Percentiles rank a stretch among this genome's conserved stretches.
Evolutionary conservation across 2,888 invertebrate species (phyloP).

Genomic region (Drosophila nr. fundita): DNA sequence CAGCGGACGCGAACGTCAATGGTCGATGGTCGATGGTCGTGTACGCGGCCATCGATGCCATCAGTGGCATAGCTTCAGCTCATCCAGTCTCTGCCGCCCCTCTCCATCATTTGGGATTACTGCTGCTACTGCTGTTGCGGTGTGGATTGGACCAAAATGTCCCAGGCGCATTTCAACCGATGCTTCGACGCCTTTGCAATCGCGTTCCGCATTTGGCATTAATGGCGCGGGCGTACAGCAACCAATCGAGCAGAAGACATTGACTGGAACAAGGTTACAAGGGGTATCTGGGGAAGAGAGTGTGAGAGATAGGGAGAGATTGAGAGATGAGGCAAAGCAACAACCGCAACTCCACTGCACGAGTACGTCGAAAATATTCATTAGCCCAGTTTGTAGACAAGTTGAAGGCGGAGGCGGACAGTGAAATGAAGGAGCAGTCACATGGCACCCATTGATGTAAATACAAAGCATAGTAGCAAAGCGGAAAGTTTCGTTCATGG

Average conservation of each 20-base stretch:
- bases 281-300: not conserved
- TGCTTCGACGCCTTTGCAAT: conserved; percentile 78
- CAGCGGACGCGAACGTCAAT: conserved; percentile 23
- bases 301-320: conserved; percentile 13
- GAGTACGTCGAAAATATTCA: conserved; percentile 65
- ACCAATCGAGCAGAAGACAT: conserved; percentile 40
- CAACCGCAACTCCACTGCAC: conserved; percentile 62
- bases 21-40: conserved; percentile 11
- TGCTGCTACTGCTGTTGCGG: conserved; percentile 24
- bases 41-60: conserved; percentile 64
- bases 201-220: conserved; percentile 73
- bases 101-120: conserved; percentile 2
- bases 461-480: conserved; percentile 3
- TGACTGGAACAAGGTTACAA: not conserved
- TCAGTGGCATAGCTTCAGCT: conserved; percentile 60
- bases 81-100: not conserved
- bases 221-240: conserved; percentile 58
- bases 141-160: conserved; percentile 56
- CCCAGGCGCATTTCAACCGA: conserved; percentile 70
- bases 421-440: conserved; percentile 31
- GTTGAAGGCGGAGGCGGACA: conserved; percentile 7
- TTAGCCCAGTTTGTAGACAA: conserved; percentile 59
- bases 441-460: conserved; percentile 36
- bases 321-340: conserved; percentile 51
- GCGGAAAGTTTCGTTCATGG: conserved; percentile 61